phyloP scores from a whole-genome alignment of 2,113 vertebrate species.

The Crypturellus undulatus region DNA sequence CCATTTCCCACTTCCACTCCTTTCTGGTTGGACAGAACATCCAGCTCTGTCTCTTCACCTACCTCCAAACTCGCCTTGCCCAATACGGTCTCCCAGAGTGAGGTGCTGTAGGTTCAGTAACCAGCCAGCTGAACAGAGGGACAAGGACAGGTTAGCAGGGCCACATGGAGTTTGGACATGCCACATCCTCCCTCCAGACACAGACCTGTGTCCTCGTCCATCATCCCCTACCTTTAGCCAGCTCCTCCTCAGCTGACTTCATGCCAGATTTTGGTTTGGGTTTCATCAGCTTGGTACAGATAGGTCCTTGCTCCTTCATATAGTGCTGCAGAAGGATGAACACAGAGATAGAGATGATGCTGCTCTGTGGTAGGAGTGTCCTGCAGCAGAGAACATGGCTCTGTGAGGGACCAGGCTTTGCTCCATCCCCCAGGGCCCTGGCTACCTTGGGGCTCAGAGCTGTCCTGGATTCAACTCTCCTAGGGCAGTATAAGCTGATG shows the following conservation, averaged over 20 bases:
- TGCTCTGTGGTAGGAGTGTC: not conserved
- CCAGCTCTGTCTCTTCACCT: slow-evolving; percentile 16
- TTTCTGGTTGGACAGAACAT: not conserved
- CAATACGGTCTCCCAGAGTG: slow-evolving; percentile 82
- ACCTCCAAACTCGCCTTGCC: slow-evolving; percentile 94
- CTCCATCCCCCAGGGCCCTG: not conserved
- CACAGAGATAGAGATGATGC: accelerated
- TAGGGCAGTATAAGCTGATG: not conserved
- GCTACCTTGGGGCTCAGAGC: not conserved
- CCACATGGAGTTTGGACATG: accelerated
- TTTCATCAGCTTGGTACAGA: slow-evolving; percentile 87
- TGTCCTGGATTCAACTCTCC: not conserved
- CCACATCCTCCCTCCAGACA: not conserved
- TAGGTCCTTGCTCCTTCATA: slow-evolving; percentile 85
- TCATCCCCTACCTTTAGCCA: slow-evolving; percentile 84
- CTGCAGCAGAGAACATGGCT: not conserved
- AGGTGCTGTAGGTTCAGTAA: slow-evolving; percentile 87
- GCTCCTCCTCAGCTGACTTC: slow-evolving; percentile 86
- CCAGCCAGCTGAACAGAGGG: slow-evolving; percentile 83
- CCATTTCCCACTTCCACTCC: not conserved
- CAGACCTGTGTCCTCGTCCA: accelerated
- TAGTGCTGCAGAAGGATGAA: slow-evolving; percentile 82
- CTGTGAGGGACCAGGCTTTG: not conserved
- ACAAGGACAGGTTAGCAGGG: not conserved
- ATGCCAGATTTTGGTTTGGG: slow-evolving; percentile 87